These are phyloP conservation scores for Myrmecobius fasciatus DNA, from an alignment of 2,113 vertebrate species.

Conservation along the genomic window DNA sequence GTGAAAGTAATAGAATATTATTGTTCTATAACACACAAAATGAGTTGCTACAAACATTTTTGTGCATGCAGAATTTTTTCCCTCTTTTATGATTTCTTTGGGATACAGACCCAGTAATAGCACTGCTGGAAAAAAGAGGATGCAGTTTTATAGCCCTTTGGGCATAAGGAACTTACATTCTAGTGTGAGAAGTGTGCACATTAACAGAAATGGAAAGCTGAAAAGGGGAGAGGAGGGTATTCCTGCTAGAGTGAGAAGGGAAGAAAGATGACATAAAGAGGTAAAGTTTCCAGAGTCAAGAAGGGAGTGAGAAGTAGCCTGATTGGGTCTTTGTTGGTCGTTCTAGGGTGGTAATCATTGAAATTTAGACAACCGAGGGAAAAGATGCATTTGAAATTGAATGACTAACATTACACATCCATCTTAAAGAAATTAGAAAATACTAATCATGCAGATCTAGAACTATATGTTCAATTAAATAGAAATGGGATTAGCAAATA, in stretches of 20 bases:
- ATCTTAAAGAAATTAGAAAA: neutral
- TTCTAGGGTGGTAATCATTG: neutral
- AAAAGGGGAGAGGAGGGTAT: neutral
- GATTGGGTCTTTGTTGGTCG: neutral
- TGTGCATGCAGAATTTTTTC: too few species aligned
- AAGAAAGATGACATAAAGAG: neutral
- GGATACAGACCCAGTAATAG: too few species aligned
- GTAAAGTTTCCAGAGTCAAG: neutral
- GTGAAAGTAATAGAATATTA: too few species aligned
- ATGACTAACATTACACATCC: neutral
- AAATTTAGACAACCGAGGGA: neutral
- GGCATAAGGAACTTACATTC: neutral
- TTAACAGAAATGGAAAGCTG: neutral
- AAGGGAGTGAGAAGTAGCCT: neutral
- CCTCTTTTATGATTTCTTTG: too few species aligned
- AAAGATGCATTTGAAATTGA: neutral
- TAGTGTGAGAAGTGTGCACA: neutral
- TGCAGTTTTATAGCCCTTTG: too few species aligned
- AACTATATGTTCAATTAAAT: neutral
- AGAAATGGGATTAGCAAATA: neutral
- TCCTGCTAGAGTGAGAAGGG: neutral
- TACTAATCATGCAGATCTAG: neutral
- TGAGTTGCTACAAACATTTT: too few species aligned
- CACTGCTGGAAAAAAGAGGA: too few species aligned
- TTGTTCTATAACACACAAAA: too few species aligned